Base-by-base conservation (phyloP, 2,888 invertebrate species). In the Rhagium mordax region DNA sequence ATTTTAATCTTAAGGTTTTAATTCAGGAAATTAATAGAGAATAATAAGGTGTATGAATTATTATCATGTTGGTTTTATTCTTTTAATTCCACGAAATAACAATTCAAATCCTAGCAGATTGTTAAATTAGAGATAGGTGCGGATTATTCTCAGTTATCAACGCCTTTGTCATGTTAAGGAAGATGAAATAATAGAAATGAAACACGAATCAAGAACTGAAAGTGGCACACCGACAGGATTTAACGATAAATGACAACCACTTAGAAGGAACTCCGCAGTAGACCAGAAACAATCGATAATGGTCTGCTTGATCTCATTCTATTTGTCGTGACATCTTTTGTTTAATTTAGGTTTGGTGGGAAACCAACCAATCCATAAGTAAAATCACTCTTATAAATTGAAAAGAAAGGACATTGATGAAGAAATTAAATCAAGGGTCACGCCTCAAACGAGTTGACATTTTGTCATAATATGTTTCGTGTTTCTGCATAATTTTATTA, bases 191-290 rank as follows among this genome's bases (percentile, higher is more conserved):
- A 59, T 33, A 59, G 59, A 59, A 59, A 59, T 48, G n/a, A 64
- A 64, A 27, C 51, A 51, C 13, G 49, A 15, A 27, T 62, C 48
- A 21, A 16, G 18, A 18, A 49, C 24, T 27, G 49, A 8, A 49
- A 64, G 49, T 24, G 27, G 64, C 49, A 24, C 24, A 64, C 48
- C 4, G 48, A 48, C 24, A 27, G 49, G 16, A 49, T 16, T 51
- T 64, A 49, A 64, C 64, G 51, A 64, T 51, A 64, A 64, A 64
- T 49, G 64, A 64, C 64, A 64, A 53, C 33, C 65, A 53, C 65
- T 65, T 65, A 53, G 64, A 51, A 64, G 49, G 49, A 64, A 64
- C 51, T 59, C 27, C 24, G 51, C 65, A 53, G 49, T 29, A 65
- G 33, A 53, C 65, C 65, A 53, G 33, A 53, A 65, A 21, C 65